Evolutionary conservation across 2,113 vertebrate genomes (phyloP).

Genomic region (Mus spicilegus): DNA sequence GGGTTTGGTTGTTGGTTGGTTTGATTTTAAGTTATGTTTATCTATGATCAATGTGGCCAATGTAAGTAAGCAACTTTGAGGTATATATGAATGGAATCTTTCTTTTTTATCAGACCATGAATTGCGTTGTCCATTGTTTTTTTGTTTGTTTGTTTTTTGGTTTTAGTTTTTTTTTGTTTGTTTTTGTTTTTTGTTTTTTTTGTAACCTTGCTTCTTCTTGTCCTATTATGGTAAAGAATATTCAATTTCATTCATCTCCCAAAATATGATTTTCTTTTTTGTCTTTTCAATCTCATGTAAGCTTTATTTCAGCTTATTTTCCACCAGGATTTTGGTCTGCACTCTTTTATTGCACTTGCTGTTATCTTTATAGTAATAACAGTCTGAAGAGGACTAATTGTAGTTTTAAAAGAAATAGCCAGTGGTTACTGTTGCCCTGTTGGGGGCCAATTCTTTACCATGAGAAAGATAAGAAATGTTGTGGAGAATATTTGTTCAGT

Average conservation of each 20-base stretch:
- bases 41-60: not conserved
- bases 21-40: conserved; percentile 30
- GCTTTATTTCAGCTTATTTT: not conserved
- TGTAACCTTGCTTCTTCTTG: not conserved
- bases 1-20: not conserved
- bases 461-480: conserved; percentile 13
- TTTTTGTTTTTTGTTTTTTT: not conserved
- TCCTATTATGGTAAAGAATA: not conserved
- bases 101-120: not conserved
- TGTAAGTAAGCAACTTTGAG: not conserved
- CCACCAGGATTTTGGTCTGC: not conserved
- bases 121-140: not conserved
- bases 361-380: not conserved
- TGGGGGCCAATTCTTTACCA: not conserved
- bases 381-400: not conserved
- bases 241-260: not conserved
- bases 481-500: conserved; percentile 6
- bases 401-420: conserved; percentile 40
- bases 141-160: not conserved
- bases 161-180: not conserved
- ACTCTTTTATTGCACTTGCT: not conserved
- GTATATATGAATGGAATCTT: not conserved
- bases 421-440: conserved; percentile 8
- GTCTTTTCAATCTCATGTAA: not conserved
- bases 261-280: not conserved